phyloP scores from a whole-genome alignment of 2,888 invertebrate species.

The Drosophila prostipennis region DNA sequence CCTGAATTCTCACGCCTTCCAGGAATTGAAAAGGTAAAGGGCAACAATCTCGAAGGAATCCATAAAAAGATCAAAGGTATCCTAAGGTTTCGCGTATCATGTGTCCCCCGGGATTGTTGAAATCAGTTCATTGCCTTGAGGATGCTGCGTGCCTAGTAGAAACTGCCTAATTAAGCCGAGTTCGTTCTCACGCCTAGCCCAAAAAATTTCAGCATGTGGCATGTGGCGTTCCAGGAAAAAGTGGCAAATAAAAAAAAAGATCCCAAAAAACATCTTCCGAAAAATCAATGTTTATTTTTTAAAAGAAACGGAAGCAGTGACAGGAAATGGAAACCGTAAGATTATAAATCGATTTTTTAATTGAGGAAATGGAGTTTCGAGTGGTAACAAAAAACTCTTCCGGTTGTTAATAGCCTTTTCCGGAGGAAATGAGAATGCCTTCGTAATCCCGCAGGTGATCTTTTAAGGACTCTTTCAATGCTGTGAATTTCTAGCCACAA shows the following conservation, averaged over 20 bases:
- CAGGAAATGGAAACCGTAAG: constrained; percentile 18
- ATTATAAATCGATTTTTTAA: constrained; percentile 30
- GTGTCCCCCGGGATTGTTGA: not conserved
- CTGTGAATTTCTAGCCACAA: not conserved
- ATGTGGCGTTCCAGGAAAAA: constrained; percentile 19
- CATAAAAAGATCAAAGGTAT: constrained; percentile 35
- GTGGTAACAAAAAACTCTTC: constrained; percentile 32
- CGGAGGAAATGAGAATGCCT: constrained; percentile 1
- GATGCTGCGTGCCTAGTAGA: constrained; percentile 55
- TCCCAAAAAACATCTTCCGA: constrained; percentile 14
- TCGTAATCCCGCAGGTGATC: constrained; percentile 15
- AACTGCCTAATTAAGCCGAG: constrained; percentile 53
- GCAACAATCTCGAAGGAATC: constrained; percentile 29
- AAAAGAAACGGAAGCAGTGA: constrained; percentile 16
- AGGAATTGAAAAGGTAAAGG: not conserved
- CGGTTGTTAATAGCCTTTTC: constrained; percentile 15
- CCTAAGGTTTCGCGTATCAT: constrained; percentile 28
- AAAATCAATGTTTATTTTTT: constrained; percentile 5
- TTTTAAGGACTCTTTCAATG: not conserved
- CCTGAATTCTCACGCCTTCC: constrained; percentile 9
- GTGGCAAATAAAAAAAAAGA: constrained; percentile 21
- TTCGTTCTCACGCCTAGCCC: constrained; percentile 51
- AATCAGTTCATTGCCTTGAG: constrained; percentile 2
- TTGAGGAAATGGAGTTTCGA: constrained; percentile 20
- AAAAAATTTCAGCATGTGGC: constrained; percentile 36